Conservation (phyloP, 2,888 invertebrate genomes). For the Tenthredo mesomela region DNA sequence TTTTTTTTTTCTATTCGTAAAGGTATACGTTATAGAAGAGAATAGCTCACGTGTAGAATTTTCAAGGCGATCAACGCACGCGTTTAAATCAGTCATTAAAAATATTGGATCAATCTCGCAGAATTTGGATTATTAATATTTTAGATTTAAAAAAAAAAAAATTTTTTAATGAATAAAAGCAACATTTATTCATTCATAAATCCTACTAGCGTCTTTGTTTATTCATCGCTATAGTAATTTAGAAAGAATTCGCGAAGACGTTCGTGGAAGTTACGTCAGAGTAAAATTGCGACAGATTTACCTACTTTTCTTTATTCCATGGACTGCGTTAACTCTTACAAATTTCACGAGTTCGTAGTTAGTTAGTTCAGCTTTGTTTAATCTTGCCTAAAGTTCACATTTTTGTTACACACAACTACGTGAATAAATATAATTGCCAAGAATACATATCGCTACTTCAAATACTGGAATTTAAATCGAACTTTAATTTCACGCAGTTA, state of each 20-base stretch:
- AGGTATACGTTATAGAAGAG: not conserved
- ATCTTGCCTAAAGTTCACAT: not conserved
- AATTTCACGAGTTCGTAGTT: not conserved
- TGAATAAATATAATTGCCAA: not conserved
- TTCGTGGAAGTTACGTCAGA: not conserved
- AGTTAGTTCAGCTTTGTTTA: not conserved
- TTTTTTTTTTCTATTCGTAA: not conserved
- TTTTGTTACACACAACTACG: not conserved
- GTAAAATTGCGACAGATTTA: not conserved
- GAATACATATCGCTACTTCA: not conserved
- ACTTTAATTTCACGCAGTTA: not conserved
- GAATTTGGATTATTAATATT: not conserved
- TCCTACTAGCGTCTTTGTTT: not conserved
- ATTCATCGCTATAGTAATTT: not conserved
- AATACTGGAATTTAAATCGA: not conserved
- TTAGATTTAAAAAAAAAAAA: too few species aligned
- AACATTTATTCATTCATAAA: not conserved
- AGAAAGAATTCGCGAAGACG: not conserved
- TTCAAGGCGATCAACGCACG: not conserved
- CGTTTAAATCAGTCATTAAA: not conserved
- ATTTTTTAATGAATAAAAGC: not conserved
- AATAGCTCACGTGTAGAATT: not conserved
- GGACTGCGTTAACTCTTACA: not conserved
- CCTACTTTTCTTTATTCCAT: not conserved
- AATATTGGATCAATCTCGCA: too few species aligned